Evolutionary conservation across 2,113 vertebrate genomes (phyloP).

Genomic region (Sisor rabdophorus): DNA sequence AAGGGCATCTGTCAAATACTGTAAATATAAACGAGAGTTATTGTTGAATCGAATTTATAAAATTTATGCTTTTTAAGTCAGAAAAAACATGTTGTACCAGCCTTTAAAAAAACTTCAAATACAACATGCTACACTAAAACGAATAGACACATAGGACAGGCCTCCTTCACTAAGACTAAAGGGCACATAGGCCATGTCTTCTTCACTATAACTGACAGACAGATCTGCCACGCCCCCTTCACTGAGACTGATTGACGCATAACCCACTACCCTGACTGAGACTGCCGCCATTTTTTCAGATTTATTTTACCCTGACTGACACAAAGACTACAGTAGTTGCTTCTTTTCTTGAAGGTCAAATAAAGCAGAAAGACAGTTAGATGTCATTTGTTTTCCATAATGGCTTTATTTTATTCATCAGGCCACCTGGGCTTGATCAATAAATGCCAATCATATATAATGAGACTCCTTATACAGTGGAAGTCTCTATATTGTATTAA

Average conservation of each 20-base stretch:
- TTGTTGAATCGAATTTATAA: neutral
- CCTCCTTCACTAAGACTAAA: no score
- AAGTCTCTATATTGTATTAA: conserved; percentile 13
- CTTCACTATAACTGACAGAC: no score
- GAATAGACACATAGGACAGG: neutral
- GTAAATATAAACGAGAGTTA: neutral
- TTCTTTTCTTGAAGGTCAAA: neutral
- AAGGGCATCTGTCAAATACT: no score
- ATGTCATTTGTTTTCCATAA: conserved; percentile 61
- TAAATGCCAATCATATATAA: conserved; percentile 64
- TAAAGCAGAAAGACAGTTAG: conserved; percentile 47
- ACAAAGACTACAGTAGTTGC: no score
- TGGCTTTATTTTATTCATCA: conserved; percentile 61
- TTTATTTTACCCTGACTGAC: no score
- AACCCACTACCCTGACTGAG: no score
- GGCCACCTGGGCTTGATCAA: conserved; percentile 56
- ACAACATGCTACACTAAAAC: neutral
- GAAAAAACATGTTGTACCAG: neutral
- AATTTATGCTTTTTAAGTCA: neutral
- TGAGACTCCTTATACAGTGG: no score
- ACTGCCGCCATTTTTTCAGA: no score
- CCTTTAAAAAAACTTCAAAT: neutral
- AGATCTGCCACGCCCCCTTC: no score
- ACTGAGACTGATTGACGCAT: no score
- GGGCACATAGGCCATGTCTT: no score